phyloP scores from a whole-genome alignment of 2,797 vertebrate genomes.

The Chelon auratus region DNA sequence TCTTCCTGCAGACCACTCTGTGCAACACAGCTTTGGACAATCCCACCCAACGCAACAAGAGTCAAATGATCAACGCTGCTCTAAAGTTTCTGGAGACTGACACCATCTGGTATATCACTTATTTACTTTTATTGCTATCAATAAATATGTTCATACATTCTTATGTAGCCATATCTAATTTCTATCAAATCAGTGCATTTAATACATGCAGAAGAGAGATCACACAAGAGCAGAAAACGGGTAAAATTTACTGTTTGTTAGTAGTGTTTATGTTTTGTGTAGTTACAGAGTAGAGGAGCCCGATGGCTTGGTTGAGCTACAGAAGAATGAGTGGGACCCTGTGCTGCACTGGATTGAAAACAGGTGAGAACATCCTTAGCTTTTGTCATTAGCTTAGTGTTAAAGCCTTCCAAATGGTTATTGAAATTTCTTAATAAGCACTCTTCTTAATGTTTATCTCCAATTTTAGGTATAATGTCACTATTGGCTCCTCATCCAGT shows the following conservation, averaged over 20 bases:
- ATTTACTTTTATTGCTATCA: not conserved
- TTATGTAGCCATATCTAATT: not conserved
- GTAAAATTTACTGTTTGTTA: not conserved
- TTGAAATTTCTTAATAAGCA: not conserved
- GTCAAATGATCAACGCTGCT: constrained; percentile 89
- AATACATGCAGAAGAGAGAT: not conserved
- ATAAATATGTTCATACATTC: not conserved
- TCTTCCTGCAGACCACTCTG: constrained; percentile 88
- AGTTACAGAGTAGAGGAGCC: constrained; percentile 98
- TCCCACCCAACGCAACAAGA: constrained; percentile 89
- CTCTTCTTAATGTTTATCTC: constrained; percentile 12
- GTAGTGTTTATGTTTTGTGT: constrained; percentile 40
- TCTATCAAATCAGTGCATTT: not conserved
- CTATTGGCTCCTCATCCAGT: constrained; percentile 91
- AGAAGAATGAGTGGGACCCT: constrained; percentile 96
- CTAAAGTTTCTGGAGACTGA: constrained; percentile 97
- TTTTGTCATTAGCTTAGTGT: not conserved
- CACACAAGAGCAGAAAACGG: not conserved
- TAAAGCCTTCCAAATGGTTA: not conserved
- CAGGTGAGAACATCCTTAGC: constrained; percentile 80
- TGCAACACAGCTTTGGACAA: constrained; percentile 98
- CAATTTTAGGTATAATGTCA: constrained; percentile 87
- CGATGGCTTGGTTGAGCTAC: constrained; percentile 91
- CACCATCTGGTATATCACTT: constrained; percentile 89
- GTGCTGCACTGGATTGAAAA: constrained; percentile 92